Conservation (phyloP, 2,888 invertebrate species). For the Norana najaformis region DNA sequence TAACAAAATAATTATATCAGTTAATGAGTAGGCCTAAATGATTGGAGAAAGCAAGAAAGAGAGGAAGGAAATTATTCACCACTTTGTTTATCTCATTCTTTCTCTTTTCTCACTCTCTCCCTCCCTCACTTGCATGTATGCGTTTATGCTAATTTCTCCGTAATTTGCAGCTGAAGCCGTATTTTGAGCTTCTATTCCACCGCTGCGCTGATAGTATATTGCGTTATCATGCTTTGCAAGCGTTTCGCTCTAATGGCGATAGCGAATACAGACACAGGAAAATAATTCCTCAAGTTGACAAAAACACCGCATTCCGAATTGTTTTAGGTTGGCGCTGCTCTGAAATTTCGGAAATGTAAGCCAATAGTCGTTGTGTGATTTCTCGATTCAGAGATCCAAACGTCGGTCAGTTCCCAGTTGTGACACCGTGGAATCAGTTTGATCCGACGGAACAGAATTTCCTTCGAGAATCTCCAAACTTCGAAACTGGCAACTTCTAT, state of each 20-base stretch:
- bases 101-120: neutral
- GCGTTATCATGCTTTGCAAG: neutral
- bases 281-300: neutral
- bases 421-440: conserved; percentile 26
- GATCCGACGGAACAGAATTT: conserved; percentile 20
- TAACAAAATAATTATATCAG: no score
- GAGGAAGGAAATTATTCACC: neutral
- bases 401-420: conserved; percentile 27
- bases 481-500: neutral
- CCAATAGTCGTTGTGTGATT: neutral
- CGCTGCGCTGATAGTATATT: neutral
- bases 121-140: neutral
- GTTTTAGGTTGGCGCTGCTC: no score
- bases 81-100: neutral
- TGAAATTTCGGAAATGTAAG: no score
- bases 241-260: neutral
- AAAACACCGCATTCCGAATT: neutral
- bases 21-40: no score
- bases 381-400: conserved; percentile 31
- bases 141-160: neutral
- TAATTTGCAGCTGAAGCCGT: no score
- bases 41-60: neutral
- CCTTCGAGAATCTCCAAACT: conserved; percentile 24
- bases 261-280: neutral
- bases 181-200: neutral